phyloP scores from a whole-genome alignment of 2,888 invertebrate species.

The Pristionchus mayeri region DNA sequence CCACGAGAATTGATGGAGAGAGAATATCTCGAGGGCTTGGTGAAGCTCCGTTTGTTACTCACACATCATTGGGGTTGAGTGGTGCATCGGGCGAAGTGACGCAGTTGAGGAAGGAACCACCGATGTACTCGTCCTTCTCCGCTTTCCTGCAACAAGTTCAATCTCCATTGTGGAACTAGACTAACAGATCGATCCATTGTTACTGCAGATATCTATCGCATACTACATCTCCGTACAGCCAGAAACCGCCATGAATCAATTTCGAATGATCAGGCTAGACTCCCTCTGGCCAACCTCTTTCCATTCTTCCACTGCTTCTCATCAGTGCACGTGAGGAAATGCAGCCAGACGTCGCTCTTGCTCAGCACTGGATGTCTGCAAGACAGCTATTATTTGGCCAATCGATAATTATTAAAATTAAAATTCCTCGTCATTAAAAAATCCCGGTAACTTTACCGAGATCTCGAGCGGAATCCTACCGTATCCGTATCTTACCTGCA shows the following conservation, averaged over 20 bases:
- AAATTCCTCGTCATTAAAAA: background rate
- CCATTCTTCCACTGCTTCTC: constrained; percentile 98
- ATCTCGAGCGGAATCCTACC: background rate
- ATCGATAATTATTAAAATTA: background rate
- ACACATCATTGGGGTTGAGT: constrained; percentile 48
- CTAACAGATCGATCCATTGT: background rate
- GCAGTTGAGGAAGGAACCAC: constrained; percentile 91
- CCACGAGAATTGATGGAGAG: background rate
- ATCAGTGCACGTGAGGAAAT: constrained; percentile 96
- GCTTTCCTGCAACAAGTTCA: constrained; percentile 82
- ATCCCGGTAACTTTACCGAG: background rate
- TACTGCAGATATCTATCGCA: no score
- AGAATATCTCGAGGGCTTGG: no score
- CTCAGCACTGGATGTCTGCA: constrained; percentile 91
- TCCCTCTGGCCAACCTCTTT: constrained; percentile 80
- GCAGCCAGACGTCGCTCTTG: constrained; percentile 88
- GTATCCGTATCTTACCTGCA: constrained; percentile 79
- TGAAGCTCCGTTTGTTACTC: background rate
- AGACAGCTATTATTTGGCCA: background rate
- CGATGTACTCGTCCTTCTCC: constrained; percentile 91
- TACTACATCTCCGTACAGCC: no score
- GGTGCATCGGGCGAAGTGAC: constrained; percentile 86
- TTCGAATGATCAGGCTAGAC: background rate
- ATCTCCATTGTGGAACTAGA: no score
- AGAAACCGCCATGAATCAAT: background rate